phyloP scores from a whole-genome alignment of 2,888 invertebrate species.

The Troides aeacus region DNA sequence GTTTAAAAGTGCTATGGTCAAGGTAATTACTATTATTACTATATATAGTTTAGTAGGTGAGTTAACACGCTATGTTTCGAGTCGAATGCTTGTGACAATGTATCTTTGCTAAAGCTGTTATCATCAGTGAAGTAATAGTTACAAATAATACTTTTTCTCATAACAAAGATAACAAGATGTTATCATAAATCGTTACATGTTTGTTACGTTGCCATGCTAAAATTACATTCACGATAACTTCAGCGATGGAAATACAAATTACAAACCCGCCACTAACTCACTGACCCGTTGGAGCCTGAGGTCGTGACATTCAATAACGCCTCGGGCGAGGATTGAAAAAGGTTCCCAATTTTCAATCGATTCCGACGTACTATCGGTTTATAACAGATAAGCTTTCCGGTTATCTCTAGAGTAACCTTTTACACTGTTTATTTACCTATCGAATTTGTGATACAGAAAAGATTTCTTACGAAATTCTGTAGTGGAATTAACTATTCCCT shows the following conservation, averaged over 20 bases:
- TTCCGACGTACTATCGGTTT: slow-evolving; percentile 14
- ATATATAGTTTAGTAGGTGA: too few species aligned
- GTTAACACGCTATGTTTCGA: too few species aligned
- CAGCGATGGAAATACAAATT: slow-evolving; percentile 19
- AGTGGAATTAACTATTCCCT: too few species aligned
- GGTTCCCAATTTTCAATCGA: slow-evolving; percentile 28
- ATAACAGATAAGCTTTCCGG: slow-evolving; percentile 15
- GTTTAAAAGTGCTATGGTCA: too few species aligned
- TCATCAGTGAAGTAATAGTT: too few species aligned
- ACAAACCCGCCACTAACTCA: slow-evolving; percentile 20
- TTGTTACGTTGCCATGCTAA: not conserved
- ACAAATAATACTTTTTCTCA: too few species aligned
- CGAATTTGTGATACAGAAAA: too few species aligned
- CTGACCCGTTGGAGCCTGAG: slow-evolving; percentile 1
- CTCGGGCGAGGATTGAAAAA: slow-evolving; percentile 24
- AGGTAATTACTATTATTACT: too few species aligned
- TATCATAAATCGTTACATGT: not conserved
- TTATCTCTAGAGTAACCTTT: slow-evolving; percentile 6
- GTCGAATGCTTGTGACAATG: too few species aligned
- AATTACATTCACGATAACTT: slow-evolving; percentile 9
- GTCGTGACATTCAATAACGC: slow-evolving; percentile 28
- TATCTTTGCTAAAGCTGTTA: too few species aligned
- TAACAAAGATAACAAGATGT: not conserved
- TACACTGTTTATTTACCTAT: not conserved
- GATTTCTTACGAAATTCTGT: too few species aligned